phyloP scores from a whole-genome alignment of 2,888 invertebrate genomes.

The Agrochola litura region DNA sequence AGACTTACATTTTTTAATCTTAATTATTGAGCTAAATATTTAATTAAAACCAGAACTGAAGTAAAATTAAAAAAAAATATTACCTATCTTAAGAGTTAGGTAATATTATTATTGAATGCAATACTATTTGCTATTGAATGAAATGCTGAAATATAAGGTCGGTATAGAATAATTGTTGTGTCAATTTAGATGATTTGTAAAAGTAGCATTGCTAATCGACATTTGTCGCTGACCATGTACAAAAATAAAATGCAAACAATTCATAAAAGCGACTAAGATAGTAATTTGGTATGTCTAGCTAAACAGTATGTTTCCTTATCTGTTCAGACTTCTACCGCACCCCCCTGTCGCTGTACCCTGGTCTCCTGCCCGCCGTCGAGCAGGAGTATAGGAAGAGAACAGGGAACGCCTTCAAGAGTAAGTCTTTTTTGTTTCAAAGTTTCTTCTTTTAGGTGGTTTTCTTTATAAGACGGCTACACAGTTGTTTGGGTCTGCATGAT shows the following conservation, averaged over 20 bases:
- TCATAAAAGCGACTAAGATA: neutral
- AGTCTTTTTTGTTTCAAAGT: slow-evolving; percentile 50
- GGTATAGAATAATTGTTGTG: neutral
- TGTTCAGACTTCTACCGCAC: slow-evolving; percentile 84
- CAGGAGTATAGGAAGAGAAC: slow-evolving; percentile 85
- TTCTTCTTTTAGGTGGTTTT: neutral
- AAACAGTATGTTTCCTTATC: neutral
- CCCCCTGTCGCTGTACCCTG: slow-evolving; percentile 80
- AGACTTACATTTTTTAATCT: too few relatives aligned
- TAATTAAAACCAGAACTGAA: too few relatives aligned
- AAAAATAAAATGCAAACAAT: neutral
- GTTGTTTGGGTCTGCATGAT: neutral
- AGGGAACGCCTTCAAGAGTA: slow-evolving; percentile 85
- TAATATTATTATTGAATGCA: too few relatives aligned
- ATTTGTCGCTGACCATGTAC: neutral
- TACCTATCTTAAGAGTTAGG: neutral
- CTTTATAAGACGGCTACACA: neutral
- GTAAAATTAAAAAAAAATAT: too few relatives aligned
- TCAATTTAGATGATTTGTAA: neutral
- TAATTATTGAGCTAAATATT: too few relatives aligned
- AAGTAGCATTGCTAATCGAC: neutral
- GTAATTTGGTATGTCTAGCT: neutral
- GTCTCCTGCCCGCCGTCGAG: slow-evolving; percentile 77
- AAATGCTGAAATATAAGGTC: neutral
- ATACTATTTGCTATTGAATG: neutral